These are phyloP conservation scores for Phanerotoma sp. DNA, from an alignment of 2,888 invertebrate genomes.

Conservation along the genomic window DNA sequence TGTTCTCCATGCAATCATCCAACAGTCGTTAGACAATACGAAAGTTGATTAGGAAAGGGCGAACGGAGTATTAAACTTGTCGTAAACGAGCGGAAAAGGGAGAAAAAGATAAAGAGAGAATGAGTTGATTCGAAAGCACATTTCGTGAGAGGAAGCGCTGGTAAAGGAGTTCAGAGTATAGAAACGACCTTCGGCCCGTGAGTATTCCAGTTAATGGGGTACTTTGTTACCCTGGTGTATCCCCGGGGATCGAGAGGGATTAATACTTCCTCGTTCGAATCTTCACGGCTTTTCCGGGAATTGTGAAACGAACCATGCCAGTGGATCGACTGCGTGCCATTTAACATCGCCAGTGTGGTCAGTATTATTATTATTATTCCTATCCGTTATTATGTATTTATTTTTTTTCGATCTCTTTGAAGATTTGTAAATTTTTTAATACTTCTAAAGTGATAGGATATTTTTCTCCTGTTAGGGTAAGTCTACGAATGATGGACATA, in stretches of 20 bases:
- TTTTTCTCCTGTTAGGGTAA: no score
- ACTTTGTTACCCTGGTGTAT: constrained; percentile 42
- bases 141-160: constrained; percentile 4
- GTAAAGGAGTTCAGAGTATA: constrained; percentile 30
- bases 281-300: constrained; percentile 34
- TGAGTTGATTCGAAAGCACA: constrained; percentile 4
- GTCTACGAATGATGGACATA: no score
- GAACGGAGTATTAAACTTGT: constrained; percentile 35
- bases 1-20: constrained; percentile 12
- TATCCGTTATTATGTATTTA: not conserved
- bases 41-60: constrained; percentile 30
- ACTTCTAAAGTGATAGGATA: no score
- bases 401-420: no score
- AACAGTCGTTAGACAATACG: constrained; percentile 15
- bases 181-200: constrained; percentile 36
- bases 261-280: constrained; percentile 48
- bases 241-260: constrained; percentile 39
- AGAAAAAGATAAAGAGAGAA: constrained; percentile 19
- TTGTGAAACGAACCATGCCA: constrained; percentile 25
- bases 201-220: constrained; percentile 45
- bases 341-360: constrained; percentile 2
- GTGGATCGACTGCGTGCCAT: constrained; percentile 7
- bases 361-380: not conserved
- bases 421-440: no score
- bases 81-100: constrained; percentile 22